Evolutionary conservation across 1,140 invertebrate genomes (phyloP).

Genomic region (Drosophila kurseongensis): DNA sequence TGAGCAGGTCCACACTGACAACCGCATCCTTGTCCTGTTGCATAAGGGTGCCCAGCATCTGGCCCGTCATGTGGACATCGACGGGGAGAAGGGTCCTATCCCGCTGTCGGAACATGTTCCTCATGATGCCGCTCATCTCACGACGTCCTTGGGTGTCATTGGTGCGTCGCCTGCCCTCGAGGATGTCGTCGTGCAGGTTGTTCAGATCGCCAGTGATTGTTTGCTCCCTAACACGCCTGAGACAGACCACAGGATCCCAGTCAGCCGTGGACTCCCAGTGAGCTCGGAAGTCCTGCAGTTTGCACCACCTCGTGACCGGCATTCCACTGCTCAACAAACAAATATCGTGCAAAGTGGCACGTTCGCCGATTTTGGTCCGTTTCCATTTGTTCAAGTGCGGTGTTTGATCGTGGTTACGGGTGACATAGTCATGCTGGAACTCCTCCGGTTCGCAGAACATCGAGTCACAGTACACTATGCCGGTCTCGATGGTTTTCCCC

Average conservation of each 20-base stretch:
- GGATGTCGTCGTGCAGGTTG: conserved; percentile 59
- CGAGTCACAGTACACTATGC: conserved; percentile 39
- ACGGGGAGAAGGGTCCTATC: conserved; percentile 57
- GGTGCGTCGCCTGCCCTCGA: conserved; percentile 44
- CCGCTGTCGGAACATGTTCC: conserved; percentile 46
- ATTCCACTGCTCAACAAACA: conserved; percentile 66
- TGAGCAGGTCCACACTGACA: conserved; percentile 55
- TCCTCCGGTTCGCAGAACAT: conserved; percentile 54
- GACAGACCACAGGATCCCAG: conserved; percentile 49
- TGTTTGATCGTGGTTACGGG: conserved; percentile 57
- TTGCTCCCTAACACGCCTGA: conserved; percentile 49
- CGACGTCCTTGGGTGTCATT: conserved; percentile 46
- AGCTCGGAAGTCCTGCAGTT: conserved; percentile 14
- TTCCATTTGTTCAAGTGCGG: conserved; percentile 70
- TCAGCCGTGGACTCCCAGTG: conserved; percentile 56
- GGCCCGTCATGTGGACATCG: conserved; percentile 68
- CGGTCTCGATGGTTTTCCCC: neutral
- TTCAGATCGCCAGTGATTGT: conserved; percentile 63
- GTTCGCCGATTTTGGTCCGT: conserved; percentile 49
- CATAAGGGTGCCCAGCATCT: conserved; percentile 55
- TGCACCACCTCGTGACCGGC: conserved; percentile 65
- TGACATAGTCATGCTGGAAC: conserved; percentile 61
- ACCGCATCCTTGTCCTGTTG: conserved; percentile 53
- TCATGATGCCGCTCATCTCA: conserved; percentile 31
- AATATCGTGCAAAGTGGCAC: conserved; percentile 53